Conservation (phyloP, 37 sponge, comb jelly and placozoan species). For the Ianthella basta region DNA sequence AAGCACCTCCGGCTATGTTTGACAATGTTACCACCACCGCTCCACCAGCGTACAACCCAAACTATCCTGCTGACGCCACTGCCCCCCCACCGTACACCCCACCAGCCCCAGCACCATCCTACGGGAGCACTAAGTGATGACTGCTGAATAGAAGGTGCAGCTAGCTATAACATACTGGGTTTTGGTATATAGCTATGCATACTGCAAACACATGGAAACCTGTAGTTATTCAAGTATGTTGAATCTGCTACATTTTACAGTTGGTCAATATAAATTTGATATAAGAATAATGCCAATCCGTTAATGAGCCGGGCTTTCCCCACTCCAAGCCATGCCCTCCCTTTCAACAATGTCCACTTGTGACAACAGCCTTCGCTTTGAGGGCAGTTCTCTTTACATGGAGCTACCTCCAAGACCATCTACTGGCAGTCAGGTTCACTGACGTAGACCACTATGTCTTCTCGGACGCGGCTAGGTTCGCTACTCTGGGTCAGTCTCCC, state of each 20-base stretch:
- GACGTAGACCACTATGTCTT: slow-evolving; percentile 98
- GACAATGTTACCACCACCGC: slow-evolving; percentile 16
- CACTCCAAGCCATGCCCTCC: too few species aligned
- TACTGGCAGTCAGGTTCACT: slow-evolving; percentile 85
- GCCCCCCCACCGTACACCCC: not conserved
- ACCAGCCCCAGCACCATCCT: slow-evolving; percentile 7
- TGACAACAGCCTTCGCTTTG: too few species aligned
- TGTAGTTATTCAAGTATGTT: too few species aligned
- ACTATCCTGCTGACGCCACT: too few species aligned
- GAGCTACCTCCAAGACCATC: slow-evolving; percentile 66
- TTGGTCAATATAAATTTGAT: too few species aligned
- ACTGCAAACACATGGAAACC: not conserved
- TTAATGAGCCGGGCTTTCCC: too few species aligned
- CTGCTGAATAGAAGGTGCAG: too few species aligned
- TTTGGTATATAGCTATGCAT: too few species aligned
- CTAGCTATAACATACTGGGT: too few species aligned
- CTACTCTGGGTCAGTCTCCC: slow-evolving; percentile 84
- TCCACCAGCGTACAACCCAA: not conserved
- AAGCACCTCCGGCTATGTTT: not conserved
- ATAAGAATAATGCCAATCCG: too few species aligned
- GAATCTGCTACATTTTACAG: too few species aligned
- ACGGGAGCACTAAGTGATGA: not conserved
- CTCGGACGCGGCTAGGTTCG: slow-evolving; percentile 89
- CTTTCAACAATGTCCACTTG: too few species aligned
- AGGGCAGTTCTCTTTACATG: slow-evolving; percentile 49